Percentiles rank a stretch among this genome's conserved stretches.
Conservation (phyloP, 1,140 invertebrate species). For the Drosophila dunni region DNA sequence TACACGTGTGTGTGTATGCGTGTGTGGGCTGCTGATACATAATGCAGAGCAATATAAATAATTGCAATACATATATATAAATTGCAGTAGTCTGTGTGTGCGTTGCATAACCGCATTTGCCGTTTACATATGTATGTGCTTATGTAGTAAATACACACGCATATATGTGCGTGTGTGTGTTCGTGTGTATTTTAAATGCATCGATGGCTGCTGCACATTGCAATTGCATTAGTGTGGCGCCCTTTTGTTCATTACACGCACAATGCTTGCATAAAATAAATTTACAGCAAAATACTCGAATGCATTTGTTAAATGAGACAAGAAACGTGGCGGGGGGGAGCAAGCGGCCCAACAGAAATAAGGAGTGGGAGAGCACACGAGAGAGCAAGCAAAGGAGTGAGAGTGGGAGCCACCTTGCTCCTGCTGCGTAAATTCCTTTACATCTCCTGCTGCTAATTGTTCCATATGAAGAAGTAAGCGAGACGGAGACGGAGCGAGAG, state of each 20-base stretch:
- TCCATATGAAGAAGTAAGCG: not conserved
- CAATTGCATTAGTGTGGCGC: conserved; percentile 71
- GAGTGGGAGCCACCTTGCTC: conserved; percentile 3
- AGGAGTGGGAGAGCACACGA: not conserved
- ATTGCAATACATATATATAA: conserved; percentile 68
- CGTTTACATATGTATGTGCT: conserved; percentile 41
- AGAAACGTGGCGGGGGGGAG: conserved; percentile 15
- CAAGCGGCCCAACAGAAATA: not conserved
- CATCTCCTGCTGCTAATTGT: conserved; percentile 10
- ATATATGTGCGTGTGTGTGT: conserved; percentile 19
- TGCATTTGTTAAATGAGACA: conserved; percentile 58
- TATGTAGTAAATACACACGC: conserved; percentile 8
- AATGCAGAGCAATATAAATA: conserved; percentile 81
- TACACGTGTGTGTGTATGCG: conserved; percentile 25
- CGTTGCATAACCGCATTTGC: conserved; percentile 74
- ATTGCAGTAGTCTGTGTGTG: conserved; percentile 52
- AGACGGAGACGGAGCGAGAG: not conserved
- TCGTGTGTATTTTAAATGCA: conserved; percentile 55
- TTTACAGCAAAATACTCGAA: conserved; percentile 64
- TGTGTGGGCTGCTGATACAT: conserved; percentile 64
- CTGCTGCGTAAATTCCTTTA: conserved; percentile 12
- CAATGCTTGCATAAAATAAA: conserved; percentile 73
- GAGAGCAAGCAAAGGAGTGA: not conserved
- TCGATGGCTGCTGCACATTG: conserved; percentile 67
- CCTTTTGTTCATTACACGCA: conserved; percentile 79